These are phyloP conservation scores for Propithecus coquereli DNA, from an alignment of 2,113 vertebrate genomes.

Conservation along the genomic window DNA sequence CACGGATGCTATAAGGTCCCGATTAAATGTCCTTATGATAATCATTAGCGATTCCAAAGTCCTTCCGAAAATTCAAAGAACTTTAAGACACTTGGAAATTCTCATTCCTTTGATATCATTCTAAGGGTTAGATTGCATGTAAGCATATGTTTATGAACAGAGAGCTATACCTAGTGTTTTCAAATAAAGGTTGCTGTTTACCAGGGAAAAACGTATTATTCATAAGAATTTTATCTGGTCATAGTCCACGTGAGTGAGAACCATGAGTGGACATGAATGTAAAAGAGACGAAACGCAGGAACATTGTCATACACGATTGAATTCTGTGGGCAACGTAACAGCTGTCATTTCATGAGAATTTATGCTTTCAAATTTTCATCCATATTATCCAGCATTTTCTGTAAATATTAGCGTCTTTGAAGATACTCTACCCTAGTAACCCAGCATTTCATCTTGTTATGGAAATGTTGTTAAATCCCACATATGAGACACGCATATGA, in stretches of 20 bases:
- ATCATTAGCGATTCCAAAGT: not conserved
- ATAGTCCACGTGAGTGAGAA: not conserved
- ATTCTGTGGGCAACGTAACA: not conserved
- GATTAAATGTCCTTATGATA: not conserved
- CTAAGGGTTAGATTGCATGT: not conserved
- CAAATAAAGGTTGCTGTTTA: not conserved
- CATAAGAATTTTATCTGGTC: not conserved
- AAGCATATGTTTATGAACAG: not conserved
- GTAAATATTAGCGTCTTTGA: not conserved
- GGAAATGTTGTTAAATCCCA: slow-evolving; percentile 13
- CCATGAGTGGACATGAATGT: not conserved
- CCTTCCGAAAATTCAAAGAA: not conserved
- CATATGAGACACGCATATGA: not conserved
- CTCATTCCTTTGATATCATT: not conserved
- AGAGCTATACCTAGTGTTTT: not conserved
- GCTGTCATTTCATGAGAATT: not conserved
- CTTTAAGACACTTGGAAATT: not conserved
- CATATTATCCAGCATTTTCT: not conserved
- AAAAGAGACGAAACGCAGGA: slow-evolving; percentile 19
- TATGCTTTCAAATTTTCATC: slow-evolving; percentile 13
- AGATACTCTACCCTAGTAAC: not conserved
- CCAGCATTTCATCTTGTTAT: slow-evolving; percentile 11
- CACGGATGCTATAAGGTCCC: not conserved
- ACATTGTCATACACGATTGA: not conserved
- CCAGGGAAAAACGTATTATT: not conserved